Evolutionary conservation across 1,140 invertebrate genomes (phyloP), one percentile per base, ranked within the genome.

Genomic region (Chrysomallon squamiferum): DNA sequence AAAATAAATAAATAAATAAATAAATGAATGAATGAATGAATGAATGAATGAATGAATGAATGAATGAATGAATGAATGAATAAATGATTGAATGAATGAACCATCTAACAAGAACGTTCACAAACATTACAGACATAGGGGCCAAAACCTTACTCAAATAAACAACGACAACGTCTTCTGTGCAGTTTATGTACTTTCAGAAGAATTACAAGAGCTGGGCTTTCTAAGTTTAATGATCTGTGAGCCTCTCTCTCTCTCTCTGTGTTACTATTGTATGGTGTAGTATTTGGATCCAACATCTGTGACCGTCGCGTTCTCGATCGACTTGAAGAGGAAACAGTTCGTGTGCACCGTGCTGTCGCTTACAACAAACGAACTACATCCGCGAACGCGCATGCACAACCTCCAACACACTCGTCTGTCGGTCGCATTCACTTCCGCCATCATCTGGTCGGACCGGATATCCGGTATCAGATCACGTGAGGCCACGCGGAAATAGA

Each of bases 401-500:
- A 69, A 20, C 15, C 62, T 18, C 18, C 57, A 59, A 41, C 61
- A 64, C 20, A 69, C 57, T 22, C 58, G 54, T n/a, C 66, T 22
- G 29, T 64, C 49, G 13, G 57, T 41, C 2, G 57, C 56, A n/a
- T 35, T 45, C n/a, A 72, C 71, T 29, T 66, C 63, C 30, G 38
- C 63, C 50, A 60, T 50, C 4, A 64, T 50, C 30, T 18, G n/a
- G 13, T 3, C 45, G 27, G 4, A 49, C 61, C 2, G 56, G 20
- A 13, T 22, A 20, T 7, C 18, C 27, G 32, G 71, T 50, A 69
- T 45, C 2, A 33, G 22, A n/a, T 62, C 66, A 22, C 66, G 54
- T 13, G 49, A 58, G 13, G 69, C 47, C 60, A 66, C 30, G 57
- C 60, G 35, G 29, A 60, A 72, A 64, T 72, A 58, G 4, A 66